phyloP scores from a whole-genome alignment of 1,140 invertebrate species.

The Cecropterus lyciades region DNA sequence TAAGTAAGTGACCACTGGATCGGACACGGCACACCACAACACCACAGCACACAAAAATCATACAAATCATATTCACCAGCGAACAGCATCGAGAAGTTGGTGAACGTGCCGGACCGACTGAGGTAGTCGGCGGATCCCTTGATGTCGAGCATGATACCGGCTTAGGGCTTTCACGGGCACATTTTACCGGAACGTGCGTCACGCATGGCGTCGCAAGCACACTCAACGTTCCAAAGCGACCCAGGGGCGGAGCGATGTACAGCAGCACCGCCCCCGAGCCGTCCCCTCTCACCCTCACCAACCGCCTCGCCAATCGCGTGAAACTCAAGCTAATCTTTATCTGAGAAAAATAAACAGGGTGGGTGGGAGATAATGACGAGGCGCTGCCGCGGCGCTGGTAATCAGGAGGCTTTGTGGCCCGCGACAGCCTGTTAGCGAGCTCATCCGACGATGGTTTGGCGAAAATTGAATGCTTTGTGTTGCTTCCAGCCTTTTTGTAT shows the following conservation, averaged over 20 bases:
- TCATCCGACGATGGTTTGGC: slow-evolving; percentile 71
- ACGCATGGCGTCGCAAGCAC: slow-evolving; percentile 51
- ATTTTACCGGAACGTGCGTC: slow-evolving; percentile 54
- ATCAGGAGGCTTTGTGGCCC: slow-evolving; percentile 76
- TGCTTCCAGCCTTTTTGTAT: slow-evolving; percentile 51
- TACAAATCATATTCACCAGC: slow-evolving; percentile 84
- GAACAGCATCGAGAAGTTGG: slow-evolving; percentile 90
- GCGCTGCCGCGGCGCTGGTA: slow-evolving; percentile 63
- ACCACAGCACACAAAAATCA: slow-evolving; percentile 52
- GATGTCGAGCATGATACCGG: slow-evolving; percentile 87
- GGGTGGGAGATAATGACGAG: slow-evolving; percentile 74
- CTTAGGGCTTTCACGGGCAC: slow-evolving; percentile 48
- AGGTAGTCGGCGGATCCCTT: slow-evolving; percentile 89
- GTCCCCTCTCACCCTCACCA: slow-evolving; percentile 54
- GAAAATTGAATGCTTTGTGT: slow-evolving; percentile 72
- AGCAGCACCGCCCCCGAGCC: slow-evolving; percentile 46
- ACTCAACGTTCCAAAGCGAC: slow-evolving; percentile 55
- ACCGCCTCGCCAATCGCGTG: slow-evolving; percentile 75
- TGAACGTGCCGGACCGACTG: slow-evolving; percentile 88
- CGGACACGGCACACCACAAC: slow-evolving; percentile 49
- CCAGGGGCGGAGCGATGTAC: slow-evolving; percentile 45
- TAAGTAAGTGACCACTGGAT: background rate
- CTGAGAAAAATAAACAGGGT: slow-evolving; percentile 80
- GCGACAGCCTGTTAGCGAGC: slow-evolving; percentile 71
- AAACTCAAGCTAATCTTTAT: slow-evolving; percentile 80